Evolutionary conservation across 2,888 invertebrate genomes (phyloP), one percentile per base, ranked within the genome.

Genomic region (Thalpophila matura): DNA sequence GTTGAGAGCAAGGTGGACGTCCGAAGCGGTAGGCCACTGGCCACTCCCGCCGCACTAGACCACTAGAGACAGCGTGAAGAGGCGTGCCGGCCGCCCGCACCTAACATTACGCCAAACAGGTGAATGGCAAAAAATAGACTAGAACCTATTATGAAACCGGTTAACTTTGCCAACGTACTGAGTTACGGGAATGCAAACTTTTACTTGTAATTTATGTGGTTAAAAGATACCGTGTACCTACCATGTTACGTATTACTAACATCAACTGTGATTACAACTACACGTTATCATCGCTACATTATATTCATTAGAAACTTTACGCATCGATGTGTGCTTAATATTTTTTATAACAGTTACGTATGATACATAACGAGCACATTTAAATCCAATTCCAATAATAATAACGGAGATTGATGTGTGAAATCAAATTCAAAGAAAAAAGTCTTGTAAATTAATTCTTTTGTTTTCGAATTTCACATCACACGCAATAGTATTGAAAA

Each of bases 111-210:
- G 58, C 69, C 79, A 83, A 88, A 88, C 93, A 90, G 90, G 93
- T 93, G 92, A 93, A 89, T 79, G 91, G 92, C 83, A 94, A 94
- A 92, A 94, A 94, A 91, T 88, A 86, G 85, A 89, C 85, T 86
- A 86, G 83, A 86, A 80, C 85, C 87, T 86, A 91, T 92, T 91
- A 91, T 77, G 83, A 89, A 91, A 94, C 93, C 89, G 86, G 94
- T 92, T 88, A 65, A 81, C 81, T 82, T 77, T 81, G 79, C 79
- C 72, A 79, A 59, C 37, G 77, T 85, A 84, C 86, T 85, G 82
- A 80, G 84, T 86, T 86, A 91, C 86, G 87, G 91, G 91, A 93
- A 84, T 86, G 86, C 86, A 85, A 86, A 87, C 94, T 95, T 94
- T 95, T 94, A 94, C 94, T 92, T 81, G 87, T 88, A 88, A 89